Conservation (phyloP, 2,797 vertebrate genomes). For the Acestrorhynchus altus region DNA sequence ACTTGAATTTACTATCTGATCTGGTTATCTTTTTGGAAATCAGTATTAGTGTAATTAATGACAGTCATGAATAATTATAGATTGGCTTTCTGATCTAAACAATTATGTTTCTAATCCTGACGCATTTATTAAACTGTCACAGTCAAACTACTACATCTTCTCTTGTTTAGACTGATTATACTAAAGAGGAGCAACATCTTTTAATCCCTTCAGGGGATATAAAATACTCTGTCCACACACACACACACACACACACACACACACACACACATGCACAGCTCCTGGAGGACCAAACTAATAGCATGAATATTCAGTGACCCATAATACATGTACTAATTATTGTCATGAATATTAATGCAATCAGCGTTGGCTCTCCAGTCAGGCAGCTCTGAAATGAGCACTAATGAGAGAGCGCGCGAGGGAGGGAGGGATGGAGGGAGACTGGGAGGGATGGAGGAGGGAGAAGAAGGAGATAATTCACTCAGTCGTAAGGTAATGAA, state of each 20-base stretch:
- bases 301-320: conserved; percentile 99
- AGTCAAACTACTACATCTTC: not conserved
- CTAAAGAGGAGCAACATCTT: conserved; percentile 53
- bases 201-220: conserved; percentile 47
- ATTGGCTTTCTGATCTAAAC: not conserved
- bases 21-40: not conserved
- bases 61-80: not conserved
- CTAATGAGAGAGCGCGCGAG: conserved; percentile 88
- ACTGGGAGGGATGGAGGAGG: conserved; percentile 68
- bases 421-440: conserved; percentile 80
- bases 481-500: conserved; percentile 55
- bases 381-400: conserved; percentile 90
- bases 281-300: conserved; percentile 95
- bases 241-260: conserved; percentile 82
- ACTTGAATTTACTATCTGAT: too few relatives aligned
- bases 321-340: conserved; percentile 95
- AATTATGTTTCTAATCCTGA: not conserved
- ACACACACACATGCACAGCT: conserved; percentile 71
- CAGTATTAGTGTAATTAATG: not conserved
- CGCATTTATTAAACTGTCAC: conserved; percentile 13
- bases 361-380: conserved; percentile 88
- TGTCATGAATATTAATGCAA: conserved; percentile 99
- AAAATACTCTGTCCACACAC: conserved; percentile 42
- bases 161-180: conserved; percentile 39
- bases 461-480: conserved; percentile 59